Percentiles rank a stretch among this genome's conserved stretches.
Conservation (phyloP, 2,113 vertebrate species). For the Okapia johnstoni region DNA sequence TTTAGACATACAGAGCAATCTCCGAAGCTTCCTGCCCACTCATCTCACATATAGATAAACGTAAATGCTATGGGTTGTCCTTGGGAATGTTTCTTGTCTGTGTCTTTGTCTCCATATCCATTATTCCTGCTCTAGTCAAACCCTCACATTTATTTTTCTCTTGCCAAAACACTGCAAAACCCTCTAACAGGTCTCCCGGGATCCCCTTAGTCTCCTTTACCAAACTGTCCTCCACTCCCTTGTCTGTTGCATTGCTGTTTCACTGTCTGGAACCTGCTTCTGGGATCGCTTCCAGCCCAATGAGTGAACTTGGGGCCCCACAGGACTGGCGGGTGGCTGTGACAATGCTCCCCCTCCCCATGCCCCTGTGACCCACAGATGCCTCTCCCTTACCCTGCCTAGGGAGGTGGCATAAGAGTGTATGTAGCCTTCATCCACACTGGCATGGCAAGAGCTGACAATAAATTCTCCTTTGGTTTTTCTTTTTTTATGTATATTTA, state of each 20-base stretch:
- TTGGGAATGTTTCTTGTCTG: neutral
- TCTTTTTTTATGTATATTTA: neutral
- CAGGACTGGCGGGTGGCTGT: neutral
- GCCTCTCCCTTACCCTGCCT: neutral
- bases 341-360: fast-evolving
- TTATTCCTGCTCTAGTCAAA: neutral
- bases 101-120: neutral
- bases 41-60: neutral
- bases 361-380: too few relatives aligned
- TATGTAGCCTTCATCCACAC: fast-evolving
- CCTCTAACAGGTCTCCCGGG: neutral
- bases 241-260: neutral
- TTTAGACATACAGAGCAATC: too few relatives aligned
- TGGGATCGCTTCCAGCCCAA: neutral
- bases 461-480: neutral
- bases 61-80: neutral
- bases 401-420: neutral
- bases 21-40: too few relatives aligned
- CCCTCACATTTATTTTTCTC: neutral
- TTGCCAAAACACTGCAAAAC: neutral
- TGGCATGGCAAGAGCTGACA: neutral
- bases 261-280: neutral
- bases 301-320: neutral
- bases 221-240: neutral
- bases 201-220: neutral